Percentiles rank a stretch among this genome's conserved stretches.
Conservation (phyloP, 2,888 invertebrate species). For the Eueremaeus valkanovi region DNA sequence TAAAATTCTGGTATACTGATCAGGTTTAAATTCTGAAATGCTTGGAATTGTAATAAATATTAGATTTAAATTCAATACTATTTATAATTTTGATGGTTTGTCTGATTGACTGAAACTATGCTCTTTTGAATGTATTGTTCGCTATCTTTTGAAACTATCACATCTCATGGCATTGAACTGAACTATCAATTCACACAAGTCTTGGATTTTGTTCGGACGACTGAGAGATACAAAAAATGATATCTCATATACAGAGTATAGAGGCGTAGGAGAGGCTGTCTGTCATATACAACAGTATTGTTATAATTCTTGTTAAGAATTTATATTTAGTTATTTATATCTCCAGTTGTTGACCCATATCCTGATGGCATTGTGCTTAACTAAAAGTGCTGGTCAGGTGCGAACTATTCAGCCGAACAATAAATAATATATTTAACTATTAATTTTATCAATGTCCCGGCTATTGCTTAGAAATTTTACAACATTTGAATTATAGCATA, state of each 20-base stretch:
- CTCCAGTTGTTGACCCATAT: background rate
- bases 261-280: background rate
- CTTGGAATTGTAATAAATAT: no score
- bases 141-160: constrained; percentile 4
- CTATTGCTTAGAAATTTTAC: background rate
- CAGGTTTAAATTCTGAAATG: no score
- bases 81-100: no score
- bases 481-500: background rate
- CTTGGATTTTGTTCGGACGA: background rate
- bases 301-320: background rate
- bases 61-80: no score
- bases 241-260: background rate
- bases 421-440: background rate
- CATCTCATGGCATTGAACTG: constrained; percentile 3
- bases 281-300: background rate
- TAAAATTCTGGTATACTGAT: no score
- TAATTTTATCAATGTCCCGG: background rate
- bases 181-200: background rate
- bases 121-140: background rate
- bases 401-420: no score
- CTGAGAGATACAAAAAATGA: background rate
- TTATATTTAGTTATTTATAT: constrained; percentile 10
- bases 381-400: no score
- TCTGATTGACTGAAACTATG: no score
- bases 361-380: background rate